Conservation (phyloP, 2,113 vertebrate species). For the Callipepla squamata region DNA sequence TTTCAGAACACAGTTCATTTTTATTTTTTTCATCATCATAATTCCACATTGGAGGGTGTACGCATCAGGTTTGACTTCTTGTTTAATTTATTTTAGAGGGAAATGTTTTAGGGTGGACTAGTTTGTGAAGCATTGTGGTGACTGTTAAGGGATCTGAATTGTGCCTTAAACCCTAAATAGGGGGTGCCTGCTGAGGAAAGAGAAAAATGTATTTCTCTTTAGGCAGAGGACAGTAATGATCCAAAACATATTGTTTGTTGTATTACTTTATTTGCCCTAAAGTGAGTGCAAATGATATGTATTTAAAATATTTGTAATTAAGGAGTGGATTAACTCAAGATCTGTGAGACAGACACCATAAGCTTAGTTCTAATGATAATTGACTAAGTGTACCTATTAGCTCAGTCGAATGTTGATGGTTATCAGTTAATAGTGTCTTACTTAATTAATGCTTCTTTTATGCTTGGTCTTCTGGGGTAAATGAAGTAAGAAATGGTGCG, state of each 20-base stretch:
- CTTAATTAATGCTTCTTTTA: background rate
- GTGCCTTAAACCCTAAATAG: background rate
- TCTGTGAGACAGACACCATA: background rate
- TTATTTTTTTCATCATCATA: background rate
- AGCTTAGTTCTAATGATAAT: background rate
- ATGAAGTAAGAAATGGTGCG: background rate
- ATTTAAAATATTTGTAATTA: background rate
- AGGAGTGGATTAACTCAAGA: background rate
- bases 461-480: background rate
- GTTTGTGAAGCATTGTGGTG: background rate
- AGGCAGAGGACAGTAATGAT: background rate
- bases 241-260: background rate
- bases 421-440: background rate
- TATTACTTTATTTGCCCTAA: background rate
- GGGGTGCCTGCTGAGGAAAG: background rate
- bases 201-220: background rate
- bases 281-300: background rate
- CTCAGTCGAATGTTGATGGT: background rate
- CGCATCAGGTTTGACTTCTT: background rate
- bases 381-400: background rate
- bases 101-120: background rate
- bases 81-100: conserved; percentile 25
- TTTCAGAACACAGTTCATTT: background rate
- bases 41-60: background rate
- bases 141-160: background rate